A percentile compares a stretch with the other conserved stretches of the same genome.
Evolutionary conservation across 2,113 vertebrate species (phyloP).

Genomic region (Trichechus manatus): DNA sequence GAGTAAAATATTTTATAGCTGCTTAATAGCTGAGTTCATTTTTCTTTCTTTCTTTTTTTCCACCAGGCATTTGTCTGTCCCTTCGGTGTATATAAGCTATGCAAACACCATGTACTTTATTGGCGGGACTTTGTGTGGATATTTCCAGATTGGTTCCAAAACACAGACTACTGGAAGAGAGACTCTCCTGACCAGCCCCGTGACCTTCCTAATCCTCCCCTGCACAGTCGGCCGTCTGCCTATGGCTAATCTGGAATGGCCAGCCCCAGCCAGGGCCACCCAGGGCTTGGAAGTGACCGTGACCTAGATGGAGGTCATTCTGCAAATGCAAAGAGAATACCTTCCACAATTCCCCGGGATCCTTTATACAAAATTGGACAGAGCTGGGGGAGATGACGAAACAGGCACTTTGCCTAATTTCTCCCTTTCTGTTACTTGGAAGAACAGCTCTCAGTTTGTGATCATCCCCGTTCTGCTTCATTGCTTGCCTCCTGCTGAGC

Average conservation of each 20-base stretch:
- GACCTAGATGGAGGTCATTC: slow-evolving; percentile 64
- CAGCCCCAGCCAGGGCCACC: neutral
- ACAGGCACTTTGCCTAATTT: slow-evolving; percentile 72
- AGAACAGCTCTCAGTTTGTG: slow-evolving; percentile 74
- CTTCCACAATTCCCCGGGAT: slow-evolving; percentile 37
- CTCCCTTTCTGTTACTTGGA: slow-evolving; percentile 75
- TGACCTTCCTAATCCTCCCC: slow-evolving; percentile 61
- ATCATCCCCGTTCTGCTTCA: slow-evolving; percentile 74
- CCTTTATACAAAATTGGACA: slow-evolving; percentile 69
- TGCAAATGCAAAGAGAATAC: slow-evolving; percentile 54
- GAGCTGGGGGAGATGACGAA: slow-evolving; percentile 46
- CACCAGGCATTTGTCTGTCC: slow-evolving; percentile 84
- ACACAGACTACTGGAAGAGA: neutral
- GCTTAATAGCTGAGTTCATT: slow-evolving; percentile 86
- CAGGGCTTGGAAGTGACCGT: slow-evolving; percentile 1
- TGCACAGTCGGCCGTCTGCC: neutral
- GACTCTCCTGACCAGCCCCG: slow-evolving; percentile 17
- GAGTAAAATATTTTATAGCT: slow-evolving; percentile 87
- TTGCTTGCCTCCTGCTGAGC: slow-evolving; percentile 63
- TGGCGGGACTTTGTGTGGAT: slow-evolving; percentile 83
- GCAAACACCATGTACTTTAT: slow-evolving; percentile 83
- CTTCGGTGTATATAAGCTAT: slow-evolving; percentile 83
- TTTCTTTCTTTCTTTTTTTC: slow-evolving; percentile 82
- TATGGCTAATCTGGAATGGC: slow-evolving; percentile 22
- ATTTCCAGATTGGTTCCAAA: slow-evolving; percentile 77